Evolutionary conservation across 2,888 invertebrate genomes (phyloP).

Genomic region (Campoplex capitator): DNA sequence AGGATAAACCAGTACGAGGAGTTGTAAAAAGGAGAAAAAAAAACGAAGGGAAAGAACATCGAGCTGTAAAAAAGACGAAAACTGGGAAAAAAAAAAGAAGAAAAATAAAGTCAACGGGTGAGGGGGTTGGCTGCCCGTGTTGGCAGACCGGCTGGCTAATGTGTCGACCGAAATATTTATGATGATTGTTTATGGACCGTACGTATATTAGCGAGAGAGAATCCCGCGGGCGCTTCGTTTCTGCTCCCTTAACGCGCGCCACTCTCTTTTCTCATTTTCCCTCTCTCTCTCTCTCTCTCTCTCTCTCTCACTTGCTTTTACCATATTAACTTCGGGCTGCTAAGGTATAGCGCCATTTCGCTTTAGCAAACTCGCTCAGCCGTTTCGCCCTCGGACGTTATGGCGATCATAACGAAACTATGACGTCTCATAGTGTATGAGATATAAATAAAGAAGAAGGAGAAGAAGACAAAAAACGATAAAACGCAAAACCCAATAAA

Average conservation of each 20-base stretch:
- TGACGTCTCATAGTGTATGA: slow-evolving; percentile 51
- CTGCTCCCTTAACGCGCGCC: slow-evolving; percentile 74
- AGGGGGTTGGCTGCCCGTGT: slow-evolving; percentile 73
- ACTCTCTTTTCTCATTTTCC: slow-evolving; percentile 61
- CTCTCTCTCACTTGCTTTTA: slow-evolving; percentile 24
- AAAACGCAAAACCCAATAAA: slow-evolving; percentile 43
- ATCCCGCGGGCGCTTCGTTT: slow-evolving; percentile 68
- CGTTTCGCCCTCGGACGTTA: slow-evolving; percentile 42
- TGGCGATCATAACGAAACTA: slow-evolving; percentile 63
- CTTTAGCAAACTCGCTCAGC: slow-evolving; percentile 51
- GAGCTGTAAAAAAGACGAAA: slow-evolving; percentile 17
- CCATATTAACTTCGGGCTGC: slow-evolving; percentile 22
- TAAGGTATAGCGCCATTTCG: slow-evolving; percentile 42
- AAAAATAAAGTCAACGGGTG: slow-evolving; percentile 43
- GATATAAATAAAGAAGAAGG: too few relatives aligned
- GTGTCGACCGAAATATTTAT: slow-evolving; percentile 84
- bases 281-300: slow-evolving; percentile 27
- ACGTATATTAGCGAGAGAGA: slow-evolving; percentile 82
- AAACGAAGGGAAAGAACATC: slow-evolving; percentile 44
- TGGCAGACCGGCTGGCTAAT: slow-evolving; percentile 82
- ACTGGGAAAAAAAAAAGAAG: slow-evolving; percentile 1
- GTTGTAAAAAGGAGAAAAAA: slow-evolving; percentile 43
- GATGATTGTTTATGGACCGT: slow-evolving; percentile 84
- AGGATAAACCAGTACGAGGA: slow-evolving; percentile 51
- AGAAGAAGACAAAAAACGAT: slow-evolving; percentile 10